Conservation (phyloP, 2,888 invertebrate species). For the Ceramica pisi region DNA sequence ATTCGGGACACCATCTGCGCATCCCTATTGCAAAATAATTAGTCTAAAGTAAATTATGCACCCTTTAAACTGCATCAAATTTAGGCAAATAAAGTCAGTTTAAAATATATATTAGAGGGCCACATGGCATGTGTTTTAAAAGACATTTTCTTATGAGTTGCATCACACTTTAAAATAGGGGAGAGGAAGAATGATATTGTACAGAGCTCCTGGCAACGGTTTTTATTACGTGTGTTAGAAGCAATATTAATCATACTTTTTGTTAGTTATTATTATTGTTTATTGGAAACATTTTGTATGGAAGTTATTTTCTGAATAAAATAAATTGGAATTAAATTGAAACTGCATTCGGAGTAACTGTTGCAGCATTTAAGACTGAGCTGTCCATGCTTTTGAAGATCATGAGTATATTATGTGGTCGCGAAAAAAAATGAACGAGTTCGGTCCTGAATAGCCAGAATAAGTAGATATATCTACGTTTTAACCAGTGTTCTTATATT, state of each 20-base stretch:
- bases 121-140: constrained; percentile 86
- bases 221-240: constrained; percentile 64
- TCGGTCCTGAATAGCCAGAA: no score
- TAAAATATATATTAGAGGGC: constrained; percentile 84
- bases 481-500: no score
- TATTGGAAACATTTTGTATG: constrained; percentile 6
- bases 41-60: constrained; percentile 89
- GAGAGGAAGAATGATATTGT: constrained; percentile 77
- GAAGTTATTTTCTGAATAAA: no score
- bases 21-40: constrained; percentile 89
- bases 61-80: constrained; percentile 89
- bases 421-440: not conserved
- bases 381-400: no score
- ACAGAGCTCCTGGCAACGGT: constrained; percentile 68
- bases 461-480: no score
- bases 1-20: constrained; percentile 86
- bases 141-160: constrained; percentile 82
- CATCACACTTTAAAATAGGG: constrained; percentile 76
- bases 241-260: constrained; percentile 64
- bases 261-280: constrained; percentile 57
- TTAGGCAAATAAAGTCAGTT: constrained; percentile 85
- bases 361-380: not conserved
- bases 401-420: no score
- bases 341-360: not conserved
- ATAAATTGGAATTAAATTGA: no score